Evolutionary conservation across 2,797 vertebrate genomes (phyloP).

Genomic region (Sebastes itinus): DNA sequence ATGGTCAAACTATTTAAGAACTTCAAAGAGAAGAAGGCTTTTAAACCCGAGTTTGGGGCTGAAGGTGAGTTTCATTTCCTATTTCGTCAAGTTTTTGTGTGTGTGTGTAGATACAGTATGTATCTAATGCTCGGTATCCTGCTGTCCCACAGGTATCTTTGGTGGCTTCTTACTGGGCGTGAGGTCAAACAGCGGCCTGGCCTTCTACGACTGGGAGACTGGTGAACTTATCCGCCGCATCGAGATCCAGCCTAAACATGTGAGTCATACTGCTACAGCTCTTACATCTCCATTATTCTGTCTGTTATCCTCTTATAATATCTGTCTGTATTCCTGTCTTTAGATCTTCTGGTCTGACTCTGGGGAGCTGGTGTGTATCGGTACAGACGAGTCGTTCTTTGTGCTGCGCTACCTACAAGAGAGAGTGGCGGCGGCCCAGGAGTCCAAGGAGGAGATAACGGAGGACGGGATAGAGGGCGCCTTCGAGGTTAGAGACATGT

Average conservation of each 20-base stretch:
- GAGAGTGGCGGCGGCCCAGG: slow-evolving; percentile 89
- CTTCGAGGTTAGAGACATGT: slow-evolving; percentile 85
- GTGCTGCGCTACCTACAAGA: slow-evolving; percentile 92
- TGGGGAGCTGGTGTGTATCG: slow-evolving; percentile 93
- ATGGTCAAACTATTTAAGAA: slow-evolving; percentile 96
- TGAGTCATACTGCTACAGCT: slow-evolving; percentile 55
- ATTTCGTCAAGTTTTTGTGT: not conserved
- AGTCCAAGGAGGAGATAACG: slow-evolving; percentile 89
- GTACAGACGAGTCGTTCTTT: slow-evolving; percentile 94
- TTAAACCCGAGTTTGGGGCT: slow-evolving; percentile 94
- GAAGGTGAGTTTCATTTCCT: slow-evolving; percentile 80
- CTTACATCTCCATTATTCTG: fast-evolving
- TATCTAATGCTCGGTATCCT: not conserved
- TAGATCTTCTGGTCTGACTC: slow-evolving; percentile 98
- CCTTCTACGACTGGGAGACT: slow-evolving; percentile 95
- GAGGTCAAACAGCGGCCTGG: slow-evolving; percentile 90
- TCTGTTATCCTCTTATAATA: not conserved
- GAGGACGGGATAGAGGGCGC: slow-evolving; percentile 95
- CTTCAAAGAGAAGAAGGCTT: slow-evolving; percentile 95
- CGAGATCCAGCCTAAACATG: slow-evolving; percentile 94
- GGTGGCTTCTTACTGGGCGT: slow-evolving; percentile 93
- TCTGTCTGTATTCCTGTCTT: not conserved
- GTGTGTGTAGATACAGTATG: not conserved
- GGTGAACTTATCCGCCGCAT: slow-evolving; percentile 91
- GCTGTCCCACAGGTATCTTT: slow-evolving; percentile 84